Percentiles rank a stretch among this genome's conserved stretches.
Evolutionary conservation across 2,797 vertebrate species (phyloP).

Genomic region (Hapalemur alaotrensis): DNA sequence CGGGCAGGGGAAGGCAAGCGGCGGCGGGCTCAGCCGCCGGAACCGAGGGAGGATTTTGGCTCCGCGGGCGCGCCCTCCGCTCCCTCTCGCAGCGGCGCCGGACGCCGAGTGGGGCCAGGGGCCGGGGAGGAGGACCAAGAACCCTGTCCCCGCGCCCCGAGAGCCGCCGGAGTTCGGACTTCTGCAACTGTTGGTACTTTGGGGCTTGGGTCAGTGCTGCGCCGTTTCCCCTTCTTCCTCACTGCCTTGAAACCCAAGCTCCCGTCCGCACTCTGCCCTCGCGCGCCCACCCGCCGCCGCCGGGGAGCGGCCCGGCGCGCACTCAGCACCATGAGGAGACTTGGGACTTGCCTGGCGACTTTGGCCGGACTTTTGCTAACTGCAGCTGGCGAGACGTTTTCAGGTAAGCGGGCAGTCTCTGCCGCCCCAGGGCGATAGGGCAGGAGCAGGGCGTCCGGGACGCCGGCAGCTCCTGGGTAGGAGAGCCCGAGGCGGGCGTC

Average conservation of each 20-base stretch:
- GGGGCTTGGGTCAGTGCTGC: neutral
- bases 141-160: neutral
- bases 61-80: conserved; percentile 57
- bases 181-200: conserved; percentile 60
- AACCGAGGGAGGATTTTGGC: conserved; percentile 50
- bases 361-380: conserved; percentile 87
- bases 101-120: neutral
- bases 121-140: neutral
- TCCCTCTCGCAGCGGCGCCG: neutral
- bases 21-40: conserved; percentile 15
- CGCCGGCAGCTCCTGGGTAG: neutral
- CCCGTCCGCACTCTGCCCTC: neutral
- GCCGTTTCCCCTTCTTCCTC: neutral
- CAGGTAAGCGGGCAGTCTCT: conserved; percentile 79
- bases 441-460: neutral
- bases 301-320: conserved; percentile 37
- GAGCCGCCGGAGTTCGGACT: conserved; percentile 54
- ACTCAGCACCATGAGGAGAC: conserved; percentile 82
- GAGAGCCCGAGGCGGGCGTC: neutral
- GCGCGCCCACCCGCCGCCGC: neutral
- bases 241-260: neutral
- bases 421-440: neutral
- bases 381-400: conserved; percentile 81
- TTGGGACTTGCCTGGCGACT: conserved; percentile 87
- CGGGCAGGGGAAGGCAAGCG: neutral